Conservation (phyloP, 2,797 vertebrate species). For the Gephyroberyx darwinii region DNA sequence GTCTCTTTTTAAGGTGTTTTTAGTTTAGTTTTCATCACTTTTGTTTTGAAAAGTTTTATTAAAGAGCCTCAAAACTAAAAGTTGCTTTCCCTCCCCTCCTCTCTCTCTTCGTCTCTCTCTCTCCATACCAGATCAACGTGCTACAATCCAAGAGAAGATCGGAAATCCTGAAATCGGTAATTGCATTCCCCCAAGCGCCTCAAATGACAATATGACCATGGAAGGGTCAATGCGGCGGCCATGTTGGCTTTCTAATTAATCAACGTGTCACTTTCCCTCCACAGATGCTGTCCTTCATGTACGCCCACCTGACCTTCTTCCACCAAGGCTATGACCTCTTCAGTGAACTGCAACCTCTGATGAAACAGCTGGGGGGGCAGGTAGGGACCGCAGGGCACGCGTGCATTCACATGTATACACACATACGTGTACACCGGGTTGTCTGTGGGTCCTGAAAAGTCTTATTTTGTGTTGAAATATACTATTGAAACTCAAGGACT, state of each 20-base stretch:
- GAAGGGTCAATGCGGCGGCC: not conserved
- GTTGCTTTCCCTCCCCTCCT: not conserved
- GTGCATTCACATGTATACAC: not conserved
- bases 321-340: slow-evolving; percentile 99
- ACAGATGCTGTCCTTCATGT: slow-evolving; percentile 99
- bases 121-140: slow-evolving; percentile 89
- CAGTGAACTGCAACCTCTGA: slow-evolving; percentile 94
- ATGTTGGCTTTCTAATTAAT: not conserved
- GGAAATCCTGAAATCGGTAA: slow-evolving; percentile 98
- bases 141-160: slow-evolving; percentile 97
- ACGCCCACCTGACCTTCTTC: slow-evolving; percentile 97
- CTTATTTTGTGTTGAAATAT: too few relatives aligned
- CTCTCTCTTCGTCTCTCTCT: slow-evolving; percentile 10
- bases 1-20: not conserved
- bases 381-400: slow-evolving; percentile 72
- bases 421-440: not conserved
- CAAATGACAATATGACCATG: not conserved
- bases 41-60: not conserved
- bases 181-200: slow-evolving; percentile 16
- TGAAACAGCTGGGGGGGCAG: slow-evolving; percentile 95
- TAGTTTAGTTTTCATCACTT: not conserved
- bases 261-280: not conserved
- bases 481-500: too few relatives aligned
- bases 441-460: not conserved
- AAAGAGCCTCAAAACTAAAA: not conserved